Base-by-base conservation (phyloP, 53 echinoderm and acorn worm species). In the Zoroaster sp. region DNA sequence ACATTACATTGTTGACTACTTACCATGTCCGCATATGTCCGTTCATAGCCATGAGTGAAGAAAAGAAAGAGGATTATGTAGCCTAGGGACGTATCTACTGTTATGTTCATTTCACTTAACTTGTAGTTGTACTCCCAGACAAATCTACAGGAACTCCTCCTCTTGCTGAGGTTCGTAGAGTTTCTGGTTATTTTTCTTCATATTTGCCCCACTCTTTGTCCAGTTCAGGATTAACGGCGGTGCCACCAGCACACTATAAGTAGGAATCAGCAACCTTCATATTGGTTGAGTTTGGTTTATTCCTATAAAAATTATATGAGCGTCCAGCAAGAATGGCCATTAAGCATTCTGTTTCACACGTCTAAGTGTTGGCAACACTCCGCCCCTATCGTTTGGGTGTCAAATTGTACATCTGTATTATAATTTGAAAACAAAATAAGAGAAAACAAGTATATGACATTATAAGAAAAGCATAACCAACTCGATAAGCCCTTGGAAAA, bases 71-170 rank as follows among this genome's bases (percentile, higher is more conserved):
- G 67, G 88, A n/a, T n/a, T n/a, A n/a, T 88, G 7, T 75, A 45
- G 5, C 91, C 91, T 59, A 91, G 69, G 18, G 70, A n/a, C 80
- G 51, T 91, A 88, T 69, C 92, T 80, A 8, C 36, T 40, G 81
- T 94, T 94, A 49, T 94, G 94, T 35, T 94, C 92, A 21, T 55
- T 70, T 25, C 91, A 83, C 23, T n/a, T n/a, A 69, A 41, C 42
- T 74, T 66, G 28, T 88, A 71, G 80, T 88, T 88, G 45, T 94
- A 91, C 85, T 94, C 94, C 91, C 91, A 94, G 14, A 94, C 83
- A 12, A 83, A 80, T 69, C 94, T 83, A 15, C 94, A 59, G 66
- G 66, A 77, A n/a, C n/a, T n/a, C n/a, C 10, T 66, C 78, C 78
- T 94, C 94, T 35, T 94, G 91, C 18, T 88, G 69, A 3, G 66